Conservation (phyloP, 2,888 invertebrate genomes). For the Luffia ferchaultella region DNA sequence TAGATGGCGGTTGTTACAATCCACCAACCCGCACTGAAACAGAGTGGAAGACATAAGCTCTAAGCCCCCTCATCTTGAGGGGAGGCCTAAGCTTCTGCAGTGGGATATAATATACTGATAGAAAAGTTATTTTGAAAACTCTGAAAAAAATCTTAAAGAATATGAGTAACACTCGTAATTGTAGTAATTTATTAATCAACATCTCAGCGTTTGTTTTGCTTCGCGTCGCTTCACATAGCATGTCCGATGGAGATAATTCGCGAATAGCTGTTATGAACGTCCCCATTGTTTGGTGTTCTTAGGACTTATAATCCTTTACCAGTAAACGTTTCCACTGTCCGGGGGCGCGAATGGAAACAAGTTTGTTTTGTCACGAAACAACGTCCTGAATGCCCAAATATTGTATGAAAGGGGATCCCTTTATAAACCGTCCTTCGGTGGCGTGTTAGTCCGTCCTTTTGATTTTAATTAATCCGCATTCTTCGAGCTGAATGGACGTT, state of each 20-base stretch:
- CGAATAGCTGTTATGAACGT: not conserved
- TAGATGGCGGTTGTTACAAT: too few species aligned
- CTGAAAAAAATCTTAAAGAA: too few species aligned
- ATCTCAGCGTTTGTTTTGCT: too few species aligned
- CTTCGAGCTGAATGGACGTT: not conserved
- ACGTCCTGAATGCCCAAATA: not conserved
- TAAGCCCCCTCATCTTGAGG: too few species aligned
- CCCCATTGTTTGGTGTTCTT: not conserved
- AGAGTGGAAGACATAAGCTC: too few species aligned
- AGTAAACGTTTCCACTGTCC: constrained; percentile 25
- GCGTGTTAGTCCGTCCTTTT: not conserved
- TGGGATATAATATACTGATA: too few species aligned
- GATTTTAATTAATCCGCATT: not conserved
- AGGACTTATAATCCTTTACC: not conserved
- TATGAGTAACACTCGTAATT: too few species aligned
- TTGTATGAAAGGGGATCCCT: not conserved
- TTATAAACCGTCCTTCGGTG: not conserved
- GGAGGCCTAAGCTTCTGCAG: too few species aligned
- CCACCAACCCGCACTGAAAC: too few species aligned
- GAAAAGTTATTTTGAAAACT: too few species aligned
- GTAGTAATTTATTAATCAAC: too few species aligned
- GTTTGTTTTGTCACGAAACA: not conserved
- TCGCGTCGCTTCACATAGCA: not conserved
- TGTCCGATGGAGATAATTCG: not conserved
- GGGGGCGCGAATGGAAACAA: constrained; percentile 2